phyloP scores from a whole-genome alignment of 2,113 vertebrate genomes.

The Emydocephalus ijimae region DNA sequence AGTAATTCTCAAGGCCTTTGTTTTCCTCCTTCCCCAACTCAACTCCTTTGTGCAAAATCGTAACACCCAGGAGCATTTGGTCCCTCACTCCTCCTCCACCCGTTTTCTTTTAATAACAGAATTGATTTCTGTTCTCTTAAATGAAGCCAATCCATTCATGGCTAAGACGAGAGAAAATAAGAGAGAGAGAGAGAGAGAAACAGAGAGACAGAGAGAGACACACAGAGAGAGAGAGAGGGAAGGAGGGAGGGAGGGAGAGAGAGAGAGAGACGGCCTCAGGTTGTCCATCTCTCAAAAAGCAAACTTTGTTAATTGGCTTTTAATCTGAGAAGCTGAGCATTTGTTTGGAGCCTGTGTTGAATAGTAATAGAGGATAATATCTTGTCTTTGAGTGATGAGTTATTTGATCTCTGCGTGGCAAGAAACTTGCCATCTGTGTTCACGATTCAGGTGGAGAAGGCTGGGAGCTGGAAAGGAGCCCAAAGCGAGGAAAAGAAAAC shows the following conservation, averaged over 20 bases:
- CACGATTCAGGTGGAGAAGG: constrained; percentile 25
- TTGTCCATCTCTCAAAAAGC: constrained; percentile 54
- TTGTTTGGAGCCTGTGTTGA: constrained; percentile 54
- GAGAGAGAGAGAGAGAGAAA: too few species aligned
- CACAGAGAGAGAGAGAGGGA: too few species aligned
- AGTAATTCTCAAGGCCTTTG: not conserved
- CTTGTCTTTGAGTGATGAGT: constrained; percentile 62
- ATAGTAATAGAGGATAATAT: constrained; percentile 64
- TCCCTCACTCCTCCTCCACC: not conserved
- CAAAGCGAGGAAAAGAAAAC: constrained; percentile 17
- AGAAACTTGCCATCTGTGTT: constrained; percentile 51
- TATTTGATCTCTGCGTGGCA: constrained; percentile 66
- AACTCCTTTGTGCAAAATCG: not conserved
- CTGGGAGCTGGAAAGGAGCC: constrained; percentile 37
- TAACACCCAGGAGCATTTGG: not conserved
- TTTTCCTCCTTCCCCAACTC: not conserved
- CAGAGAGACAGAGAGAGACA: not conserved
- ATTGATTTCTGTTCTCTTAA: constrained; percentile 15
- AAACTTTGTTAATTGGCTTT: constrained; percentile 67
- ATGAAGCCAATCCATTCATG: constrained; percentile 14
- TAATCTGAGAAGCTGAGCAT: constrained; percentile 58
- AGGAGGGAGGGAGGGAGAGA: not conserved
- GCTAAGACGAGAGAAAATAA: not conserved
- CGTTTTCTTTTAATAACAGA: not conserved
- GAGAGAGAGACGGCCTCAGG: constrained; percentile 20